Conservation (phyloP, 2,888 invertebrate genomes). For the Diarsia dahlii region DNA sequence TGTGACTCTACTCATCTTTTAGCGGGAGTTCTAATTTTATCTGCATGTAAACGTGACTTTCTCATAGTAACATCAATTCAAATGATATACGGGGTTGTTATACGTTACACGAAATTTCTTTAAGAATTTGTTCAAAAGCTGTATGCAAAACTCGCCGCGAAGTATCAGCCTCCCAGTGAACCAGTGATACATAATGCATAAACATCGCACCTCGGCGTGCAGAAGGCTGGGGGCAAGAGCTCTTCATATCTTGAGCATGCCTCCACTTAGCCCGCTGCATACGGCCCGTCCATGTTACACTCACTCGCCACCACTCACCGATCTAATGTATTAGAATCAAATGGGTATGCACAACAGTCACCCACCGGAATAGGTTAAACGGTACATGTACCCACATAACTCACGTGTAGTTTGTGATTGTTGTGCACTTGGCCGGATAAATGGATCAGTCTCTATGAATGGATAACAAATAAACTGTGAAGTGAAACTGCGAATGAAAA, state of each 20-base stretch:
- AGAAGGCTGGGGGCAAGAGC: constrained; percentile 74
- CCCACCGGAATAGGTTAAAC: constrained; percentile 32
- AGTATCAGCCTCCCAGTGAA: constrained; percentile 70
- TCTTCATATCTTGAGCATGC: constrained; percentile 77
- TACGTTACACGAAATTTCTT: constrained; percentile 54
- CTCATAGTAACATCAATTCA: constrained; percentile 51
- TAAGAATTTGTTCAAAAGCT: constrained; percentile 67
- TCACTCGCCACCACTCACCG: constrained; percentile 62
- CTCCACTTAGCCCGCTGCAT: constrained; percentile 68
- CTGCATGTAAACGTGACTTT: constrained; percentile 52
- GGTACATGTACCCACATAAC: constrained; percentile 34
- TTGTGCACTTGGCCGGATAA: constrained; percentile 42
- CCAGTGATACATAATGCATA: constrained; percentile 78
- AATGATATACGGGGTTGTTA: constrained; percentile 55
- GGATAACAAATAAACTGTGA: constrained; percentile 19
- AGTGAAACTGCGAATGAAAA: constrained; percentile 16
- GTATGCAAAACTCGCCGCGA: constrained; percentile 69
- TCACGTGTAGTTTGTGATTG: constrained; percentile 39
- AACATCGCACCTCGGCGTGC: constrained; percentile 75
- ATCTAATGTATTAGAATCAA: constrained; percentile 65
- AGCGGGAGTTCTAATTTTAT: constrained; percentile 52
- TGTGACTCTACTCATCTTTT: constrained; percentile 54
- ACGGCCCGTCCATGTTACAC: constrained; percentile 65
- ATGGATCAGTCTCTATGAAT: constrained; percentile 27
- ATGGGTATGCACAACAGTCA: constrained; percentile 48